These are phyloP conservation scores for Tachysurus vachellii DNA, from an alignment of 2,113 vertebrate genomes.

Conservation along the genomic window DNA sequence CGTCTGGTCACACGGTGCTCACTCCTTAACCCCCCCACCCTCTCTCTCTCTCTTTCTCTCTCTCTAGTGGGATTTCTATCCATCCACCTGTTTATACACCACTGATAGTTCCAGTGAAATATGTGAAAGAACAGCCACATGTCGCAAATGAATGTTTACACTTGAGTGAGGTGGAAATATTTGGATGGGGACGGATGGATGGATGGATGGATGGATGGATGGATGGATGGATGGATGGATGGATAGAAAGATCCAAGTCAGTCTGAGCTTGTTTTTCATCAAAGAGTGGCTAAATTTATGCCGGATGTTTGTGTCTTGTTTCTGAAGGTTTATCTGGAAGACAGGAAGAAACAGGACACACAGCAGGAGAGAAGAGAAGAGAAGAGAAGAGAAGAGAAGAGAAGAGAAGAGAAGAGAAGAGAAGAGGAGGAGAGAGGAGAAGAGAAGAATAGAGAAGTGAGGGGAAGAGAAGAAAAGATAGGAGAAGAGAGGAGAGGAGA, in stretches of 20 bases:
- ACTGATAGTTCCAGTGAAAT: not conserved
- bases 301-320: constrained; percentile 59
- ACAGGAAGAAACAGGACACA: constrained; percentile 54
- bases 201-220: constrained; percentile 27
- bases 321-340: constrained; percentile 58
- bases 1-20: constrained; percentile 77
- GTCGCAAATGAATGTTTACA: not conserved
- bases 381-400: too few relatives aligned
- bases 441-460: too few relatives aligned
- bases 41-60: constrained; percentile 35
- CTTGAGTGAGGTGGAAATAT: not conserved
- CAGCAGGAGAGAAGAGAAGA: not conserved
- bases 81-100: constrained; percentile 29
- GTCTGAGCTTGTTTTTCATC: constrained; percentile 60
- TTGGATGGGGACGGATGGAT: too few relatives aligned
- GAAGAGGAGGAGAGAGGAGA: too few relatives aligned
- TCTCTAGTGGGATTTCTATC: constrained; percentile 14
- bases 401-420: too few relatives aligned
- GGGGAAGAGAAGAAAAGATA: too few relatives aligned
- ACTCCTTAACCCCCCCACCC: constrained; percentile 48
- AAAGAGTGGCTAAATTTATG: constrained; percentile 64
- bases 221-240: too few relatives aligned
- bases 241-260: too few relatives aligned
- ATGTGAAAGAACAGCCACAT: not conserved
- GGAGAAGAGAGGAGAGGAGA: too few relatives aligned